Conservation (phyloP, 2,888 invertebrate species). For the Tinea pellionella region DNA sequence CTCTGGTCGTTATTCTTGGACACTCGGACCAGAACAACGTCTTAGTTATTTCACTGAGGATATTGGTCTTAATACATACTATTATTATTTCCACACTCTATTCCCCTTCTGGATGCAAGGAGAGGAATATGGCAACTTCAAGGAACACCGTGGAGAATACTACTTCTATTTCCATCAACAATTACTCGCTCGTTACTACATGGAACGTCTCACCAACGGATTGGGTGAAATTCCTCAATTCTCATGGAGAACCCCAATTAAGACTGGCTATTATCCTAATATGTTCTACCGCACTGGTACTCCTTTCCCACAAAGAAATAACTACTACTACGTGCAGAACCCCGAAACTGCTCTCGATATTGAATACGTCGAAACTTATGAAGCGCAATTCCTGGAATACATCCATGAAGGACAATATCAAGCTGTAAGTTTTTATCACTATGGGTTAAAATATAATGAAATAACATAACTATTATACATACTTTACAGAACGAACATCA, state of each 20-base stretch:
- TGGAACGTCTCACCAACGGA: slow-evolving; percentile 73
- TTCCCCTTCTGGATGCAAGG: slow-evolving; percentile 74
- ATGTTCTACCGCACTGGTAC: slow-evolving; percentile 52
- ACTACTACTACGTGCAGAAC: slow-evolving; percentile 68
- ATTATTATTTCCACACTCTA: slow-evolving; percentile 73
- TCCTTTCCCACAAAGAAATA: slow-evolving; percentile 69
- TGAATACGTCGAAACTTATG: slow-evolving; percentile 71
- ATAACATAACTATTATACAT: slow-evolving; percentile 1
- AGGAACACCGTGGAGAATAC: slow-evolving; percentile 72
- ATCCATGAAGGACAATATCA: slow-evolving; percentile 69
- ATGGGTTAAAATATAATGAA: neutral
- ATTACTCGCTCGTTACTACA: slow-evolving; percentile 73
- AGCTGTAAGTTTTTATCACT: slow-evolving; percentile 51
- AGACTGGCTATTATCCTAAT: slow-evolving; percentile 70
- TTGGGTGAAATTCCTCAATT: slow-evolving; percentile 67
- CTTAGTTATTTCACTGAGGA: slow-evolving; percentile 79
- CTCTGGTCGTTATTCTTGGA: slow-evolving; percentile 47
- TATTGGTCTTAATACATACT: slow-evolving; percentile 74
- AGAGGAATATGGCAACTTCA: slow-evolving; percentile 50
- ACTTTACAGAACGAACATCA: slow-evolving; percentile 41
- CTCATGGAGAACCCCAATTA: slow-evolving; percentile 62
- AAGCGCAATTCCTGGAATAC: slow-evolving; percentile 59
- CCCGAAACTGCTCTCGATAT: slow-evolving; percentile 57
- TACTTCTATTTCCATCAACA: slow-evolving; percentile 77
- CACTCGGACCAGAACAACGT: slow-evolving; percentile 69